Base-by-base conservation (phyloP, 53 echinoderm and acorn worm species). In the Mesocentrotus franciscanus region DNA sequence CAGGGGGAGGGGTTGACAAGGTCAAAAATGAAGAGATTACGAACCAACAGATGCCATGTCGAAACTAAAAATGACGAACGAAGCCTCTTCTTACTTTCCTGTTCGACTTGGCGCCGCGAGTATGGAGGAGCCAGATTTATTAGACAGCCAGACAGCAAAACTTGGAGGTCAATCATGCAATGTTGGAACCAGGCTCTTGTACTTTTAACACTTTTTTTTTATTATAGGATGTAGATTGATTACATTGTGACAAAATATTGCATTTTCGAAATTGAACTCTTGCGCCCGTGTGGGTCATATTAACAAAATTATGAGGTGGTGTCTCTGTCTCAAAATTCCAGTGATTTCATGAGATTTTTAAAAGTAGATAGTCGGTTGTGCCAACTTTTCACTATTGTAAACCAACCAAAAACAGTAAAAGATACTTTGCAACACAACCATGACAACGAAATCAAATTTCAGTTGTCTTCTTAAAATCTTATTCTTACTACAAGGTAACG, bases 141-240 rank as follows among this genome's bases (percentile, higher is more conserved):
- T 12, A 13, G 87, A 22, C n/a, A 87, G 56, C 57, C 87, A 87
- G n/a, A n/a, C 75, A 75, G n/a, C 57, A n/a, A 24, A n/a, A 87
- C n/a, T 58, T 57, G 0, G 58, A 87, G 87, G 87, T 87, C 87
- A 87, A 26, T 20, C 18, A 56, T 35, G n/a, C 32, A 87, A 87
- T 87, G 87, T n/a, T n/a, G 26, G 1, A 87, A 87, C 57, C 87
- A 87, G 87, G 26, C 87, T 12, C 87, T 58, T 87, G 87, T 87
- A 87, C 87, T 87, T 87, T 59, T 87, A 87, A 87, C 87, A 87
- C 87, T n/a, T 27, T 87, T 39, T 42, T 84, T 30, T 76, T 76
- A 30, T 8, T 59, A 87, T 29, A n/a, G 32, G 22, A 87, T 81
- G 33, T 87, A 58, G 27, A 87, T 10, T 57, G 87, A 87, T 87